Evolutionary conservation across 2,888 invertebrate genomes (phyloP), one percentile per base, ranked within the genome.

Genomic region (Phaedon cochleariae): DNA sequence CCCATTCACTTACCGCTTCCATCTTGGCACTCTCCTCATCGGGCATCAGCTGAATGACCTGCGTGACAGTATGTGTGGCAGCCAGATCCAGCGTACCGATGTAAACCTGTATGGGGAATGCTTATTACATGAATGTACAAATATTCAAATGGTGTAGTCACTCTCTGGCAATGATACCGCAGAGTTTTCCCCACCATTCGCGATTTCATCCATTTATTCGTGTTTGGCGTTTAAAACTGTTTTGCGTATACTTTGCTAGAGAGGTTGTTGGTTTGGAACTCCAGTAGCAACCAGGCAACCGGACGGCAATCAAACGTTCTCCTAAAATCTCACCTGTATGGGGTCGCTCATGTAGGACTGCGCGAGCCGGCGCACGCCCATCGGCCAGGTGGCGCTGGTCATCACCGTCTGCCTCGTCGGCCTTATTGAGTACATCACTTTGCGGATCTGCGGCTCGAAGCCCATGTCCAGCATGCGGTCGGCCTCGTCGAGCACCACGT

Each of bases 321-420:
- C n/a, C n/a, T n/a, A n/a, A n/a, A n/a, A n/a, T n/a, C n/a, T n/a
- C 0, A 97, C 92, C 84, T 96, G 95, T 58, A 97, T 87, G 0
- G 97, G 97, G 81, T 96, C 90, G 60, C 88, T 90, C 91, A 96
- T 94, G 80, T 97, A 97, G 1, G 90, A 90, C 69, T 91, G 87
- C 0, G 96, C 97, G 46, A 98, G 85, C 17, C 93, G 86, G 15
- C 96, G 87, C 0, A 98, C 97, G 46, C 92, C 94, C 59, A 87
- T 85, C 0, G 97, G 97, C 98, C 97, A 98, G 0, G 98, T 98
- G 12, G 98, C 98, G 79, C 91, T 92, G 0, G 97, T 98, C 96
- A 98, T 96, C 0, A 97, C 90, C n/a, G 96, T 96, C 81, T 98
- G 97, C 59, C 96, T 85, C 79, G 95, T 95, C 6, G 96, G 95